Base-by-base conservation (phyloP, 2,113 vertebrate genomes). In the Phrynosoma blainvillii region DNA sequence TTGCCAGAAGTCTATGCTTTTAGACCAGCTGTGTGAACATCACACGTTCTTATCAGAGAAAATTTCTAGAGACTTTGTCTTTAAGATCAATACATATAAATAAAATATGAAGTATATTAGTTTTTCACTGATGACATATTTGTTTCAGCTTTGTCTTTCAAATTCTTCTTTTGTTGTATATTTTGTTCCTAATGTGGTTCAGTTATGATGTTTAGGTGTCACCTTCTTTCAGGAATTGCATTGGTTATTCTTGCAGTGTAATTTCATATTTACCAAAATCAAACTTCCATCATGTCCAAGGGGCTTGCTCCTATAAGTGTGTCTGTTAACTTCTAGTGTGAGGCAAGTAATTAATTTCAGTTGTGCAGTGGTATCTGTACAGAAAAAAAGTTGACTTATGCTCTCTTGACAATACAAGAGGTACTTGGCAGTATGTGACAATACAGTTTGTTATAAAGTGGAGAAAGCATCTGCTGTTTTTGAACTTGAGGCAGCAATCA, bases 391-490 rank as follows among this genome's bases (percentile, higher is more conserved):
- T 21, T 21, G 65, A 21, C 20, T 21, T 21, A 70, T 68, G 68
- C 8, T 52, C 21, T 40, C 8, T 9, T 62, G 13, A 62, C 59
- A 62, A 62, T 62, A 14, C 59, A 62, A 62, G 59, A 16, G 14
- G 13, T 62, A 62, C 59, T 62, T 62, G 59, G 59, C 59, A 62
- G 0, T n/a, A 56, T 75, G 78, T 27, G 87, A 13, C 32, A 25
- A 0, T 3, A 5, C 25, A 7, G 27, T 85, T 0, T 0, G 0
- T 0, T 2, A 13, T 10, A 2, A 68, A 23, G 71, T 27, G 40
- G 25, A 47, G 87, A 59, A 36, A 76, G 11, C 21, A 5, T 1
- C 0, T 0, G 42, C 84, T 8, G 47, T 0, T 27, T 5, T 11
- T 40, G 36, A 32, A 20, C 25, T 0, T 42, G 27, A 47, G 14